A percentile compares a stretch with the other conserved stretches of the same genome.
Evolutionary conservation across 2,113 vertebrate genomes (phyloP).

Genomic region (Mirza zaza): DNA sequence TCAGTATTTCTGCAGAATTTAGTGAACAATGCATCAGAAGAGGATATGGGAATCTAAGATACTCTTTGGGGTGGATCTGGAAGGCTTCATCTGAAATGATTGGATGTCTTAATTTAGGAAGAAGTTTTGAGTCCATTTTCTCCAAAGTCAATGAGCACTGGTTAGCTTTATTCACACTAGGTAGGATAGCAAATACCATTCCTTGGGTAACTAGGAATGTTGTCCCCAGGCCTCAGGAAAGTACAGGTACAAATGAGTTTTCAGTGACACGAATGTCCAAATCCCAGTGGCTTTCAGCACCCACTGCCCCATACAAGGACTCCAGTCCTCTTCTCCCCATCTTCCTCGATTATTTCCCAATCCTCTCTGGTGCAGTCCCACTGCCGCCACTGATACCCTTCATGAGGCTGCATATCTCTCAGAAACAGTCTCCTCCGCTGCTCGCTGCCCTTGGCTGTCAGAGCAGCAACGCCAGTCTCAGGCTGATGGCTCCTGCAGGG

Average conservation of each 20-base stretch:
- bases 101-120: neutral
- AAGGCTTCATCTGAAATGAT: neutral
- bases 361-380: too few species aligned
- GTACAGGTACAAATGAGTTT: neutral
- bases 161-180: neutral
- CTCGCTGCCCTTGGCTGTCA: neutral
- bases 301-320: too few species aligned
- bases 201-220: neutral
- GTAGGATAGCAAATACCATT: neutral
- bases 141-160: neutral
- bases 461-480: neutral
- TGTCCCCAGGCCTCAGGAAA: neutral
- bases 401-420: neutral
- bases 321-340: neutral
- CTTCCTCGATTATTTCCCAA: neutral
- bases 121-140: neutral
- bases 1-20: neutral
- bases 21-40: neutral
- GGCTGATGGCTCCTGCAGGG: too few species aligned
- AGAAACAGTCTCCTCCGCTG: neutral
- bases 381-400: neutral
- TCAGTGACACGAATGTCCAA: neutral
- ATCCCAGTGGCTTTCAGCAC: neutral
- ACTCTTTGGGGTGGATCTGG: neutral
- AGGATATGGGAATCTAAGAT: neutral